Evolutionary conservation across 2,888 invertebrate species (phyloP).

Genomic region (Drosophila borborema): DNA sequence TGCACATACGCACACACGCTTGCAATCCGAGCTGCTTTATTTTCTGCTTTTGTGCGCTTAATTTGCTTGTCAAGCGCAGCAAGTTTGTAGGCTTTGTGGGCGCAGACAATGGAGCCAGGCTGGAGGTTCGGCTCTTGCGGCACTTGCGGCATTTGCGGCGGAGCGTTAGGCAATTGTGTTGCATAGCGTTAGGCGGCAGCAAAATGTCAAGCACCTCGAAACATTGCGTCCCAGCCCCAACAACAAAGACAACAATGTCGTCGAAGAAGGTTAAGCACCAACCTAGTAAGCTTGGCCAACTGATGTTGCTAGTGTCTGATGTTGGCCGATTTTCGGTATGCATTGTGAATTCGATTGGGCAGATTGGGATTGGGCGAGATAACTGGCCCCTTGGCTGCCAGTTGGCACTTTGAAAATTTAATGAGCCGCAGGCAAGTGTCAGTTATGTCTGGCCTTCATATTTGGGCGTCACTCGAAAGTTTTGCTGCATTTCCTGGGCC

Average conservation of each 20-base stretch:
- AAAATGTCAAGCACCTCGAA: constrained; percentile 74
- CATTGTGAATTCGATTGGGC: constrained; percentile 2
- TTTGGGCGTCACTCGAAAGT: constrained; percentile 38
- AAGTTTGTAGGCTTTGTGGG: constrained; percentile 61
- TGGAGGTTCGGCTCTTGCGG: constrained; percentile 17
- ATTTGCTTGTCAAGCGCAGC: constrained; percentile 73
- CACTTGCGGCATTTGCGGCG: constrained; percentile 31
- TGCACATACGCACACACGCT: constrained; percentile 8
- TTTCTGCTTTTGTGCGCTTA: constrained; percentile 74
- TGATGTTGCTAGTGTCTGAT: neutral
- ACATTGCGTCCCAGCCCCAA: constrained; percentile 42
- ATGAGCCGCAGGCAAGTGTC: constrained; percentile 70
- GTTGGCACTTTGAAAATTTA: constrained; percentile 61
- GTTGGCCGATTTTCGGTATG: constrained; percentile 11
- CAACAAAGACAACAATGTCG: constrained; percentile 16
- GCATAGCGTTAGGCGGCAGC: constrained; percentile 67
- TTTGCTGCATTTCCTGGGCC: constrained; percentile 56
- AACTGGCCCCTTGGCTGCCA: constrained; percentile 43
- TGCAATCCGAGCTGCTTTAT: constrained; percentile 61
- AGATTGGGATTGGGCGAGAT: constrained; percentile 17
- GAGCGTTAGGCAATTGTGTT: constrained; percentile 49
- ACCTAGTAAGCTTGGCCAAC: neutral
- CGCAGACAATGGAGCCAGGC: constrained; percentile 47
- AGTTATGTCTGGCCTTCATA: constrained; percentile 63
- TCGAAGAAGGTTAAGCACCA: constrained; percentile 68